phyloP scores from a whole-genome alignment of 2,113 vertebrate genomes.

The Gadus macrocephalus region DNA sequence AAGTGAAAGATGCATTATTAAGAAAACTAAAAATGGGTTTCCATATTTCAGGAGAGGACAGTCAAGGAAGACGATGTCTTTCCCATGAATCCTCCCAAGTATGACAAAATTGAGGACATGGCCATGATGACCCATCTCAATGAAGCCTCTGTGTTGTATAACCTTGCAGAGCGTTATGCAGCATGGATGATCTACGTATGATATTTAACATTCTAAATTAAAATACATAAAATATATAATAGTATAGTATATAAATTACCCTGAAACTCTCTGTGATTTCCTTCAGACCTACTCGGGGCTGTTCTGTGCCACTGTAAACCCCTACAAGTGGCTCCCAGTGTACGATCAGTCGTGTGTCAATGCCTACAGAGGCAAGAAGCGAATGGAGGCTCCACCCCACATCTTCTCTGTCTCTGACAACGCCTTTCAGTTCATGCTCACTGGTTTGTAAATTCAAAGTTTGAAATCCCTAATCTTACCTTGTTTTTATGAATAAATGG shows the following conservation, averaged over 20 bases:
- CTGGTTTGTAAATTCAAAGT: too few species aligned
- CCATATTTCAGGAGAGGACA: background rate
- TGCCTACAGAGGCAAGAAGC: slow-evolving; percentile 17
- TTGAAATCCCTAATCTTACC: too few species aligned
- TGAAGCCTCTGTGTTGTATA: slow-evolving; percentile 73
- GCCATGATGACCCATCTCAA: slow-evolving; percentile 79
- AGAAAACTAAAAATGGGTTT: background rate
- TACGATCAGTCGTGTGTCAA: slow-evolving; percentile 52
- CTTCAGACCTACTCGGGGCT: slow-evolving; percentile 52
- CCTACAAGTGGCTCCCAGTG: slow-evolving; percentile 64
- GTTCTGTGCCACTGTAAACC: slow-evolving; percentile 59
- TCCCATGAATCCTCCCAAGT: slow-evolving; percentile 30
- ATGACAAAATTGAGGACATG: slow-evolving; percentile 70
- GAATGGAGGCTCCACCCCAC: slow-evolving; percentile 10
- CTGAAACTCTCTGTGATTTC: too few species aligned
- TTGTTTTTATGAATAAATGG: too few species aligned
- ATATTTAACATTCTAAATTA: background rate
- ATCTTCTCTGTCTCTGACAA: slow-evolving; percentile 11
- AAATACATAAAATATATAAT: too few species aligned
- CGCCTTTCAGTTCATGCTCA: slow-evolving; percentile 1
- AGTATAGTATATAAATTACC: too few species aligned
- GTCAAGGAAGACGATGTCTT: slow-evolving; percentile 4
- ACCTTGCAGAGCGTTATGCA: slow-evolving; percentile 77
- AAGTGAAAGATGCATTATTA: too few species aligned
- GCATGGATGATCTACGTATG: slow-evolving; percentile 84